Conservation (phyloP, 2,888 invertebrate genomes). For the Eupsilia transversa region DNA sequence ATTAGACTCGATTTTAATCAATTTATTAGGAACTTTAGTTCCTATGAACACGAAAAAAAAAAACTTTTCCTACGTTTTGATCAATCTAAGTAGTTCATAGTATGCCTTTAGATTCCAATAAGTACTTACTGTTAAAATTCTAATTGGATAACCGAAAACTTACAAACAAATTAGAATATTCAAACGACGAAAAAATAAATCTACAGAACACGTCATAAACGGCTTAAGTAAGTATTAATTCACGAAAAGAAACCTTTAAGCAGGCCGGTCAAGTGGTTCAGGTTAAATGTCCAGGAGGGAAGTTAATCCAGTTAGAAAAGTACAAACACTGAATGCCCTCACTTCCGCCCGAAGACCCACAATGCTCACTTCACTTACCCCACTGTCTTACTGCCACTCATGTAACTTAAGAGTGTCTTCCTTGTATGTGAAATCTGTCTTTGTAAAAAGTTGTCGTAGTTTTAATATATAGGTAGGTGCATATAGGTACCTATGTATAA, state of each 20-base stretch:
- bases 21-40: not conserved
- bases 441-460: slow-evolving; percentile 19
- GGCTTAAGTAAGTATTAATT: slow-evolving; percentile 77
- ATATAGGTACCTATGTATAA: not conserved
- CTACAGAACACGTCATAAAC: slow-evolving; percentile 70
- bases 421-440: slow-evolving; percentile 50
- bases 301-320: slow-evolving; percentile 89
- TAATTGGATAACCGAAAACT: slow-evolving; percentile 16
- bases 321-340: slow-evolving; percentile 88
- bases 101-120: not conserved
- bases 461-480: not conserved
- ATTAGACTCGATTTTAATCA: not conserved
- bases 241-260: slow-evolving; percentile 88
- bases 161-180: slow-evolving; percentile 48
- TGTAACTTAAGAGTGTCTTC: slow-evolving; percentile 73
- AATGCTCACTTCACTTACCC: slow-evolving; percentile 85
- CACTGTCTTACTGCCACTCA: slow-evolving; percentile 87
- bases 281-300: slow-evolving; percentile 85
- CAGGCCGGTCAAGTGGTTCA: slow-evolving; percentile 87
- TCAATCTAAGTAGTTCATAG: not conserved
- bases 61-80: not conserved
- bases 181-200: slow-evolving; percentile 53
- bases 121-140: not conserved
- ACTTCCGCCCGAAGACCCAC: slow-evolving; percentile 88
- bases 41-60: not conserved